These are phyloP conservation scores for Amblyjoppa fuscipennis DNA, from an alignment of 2,888 invertebrate species.

Conservation along the genomic window DNA sequence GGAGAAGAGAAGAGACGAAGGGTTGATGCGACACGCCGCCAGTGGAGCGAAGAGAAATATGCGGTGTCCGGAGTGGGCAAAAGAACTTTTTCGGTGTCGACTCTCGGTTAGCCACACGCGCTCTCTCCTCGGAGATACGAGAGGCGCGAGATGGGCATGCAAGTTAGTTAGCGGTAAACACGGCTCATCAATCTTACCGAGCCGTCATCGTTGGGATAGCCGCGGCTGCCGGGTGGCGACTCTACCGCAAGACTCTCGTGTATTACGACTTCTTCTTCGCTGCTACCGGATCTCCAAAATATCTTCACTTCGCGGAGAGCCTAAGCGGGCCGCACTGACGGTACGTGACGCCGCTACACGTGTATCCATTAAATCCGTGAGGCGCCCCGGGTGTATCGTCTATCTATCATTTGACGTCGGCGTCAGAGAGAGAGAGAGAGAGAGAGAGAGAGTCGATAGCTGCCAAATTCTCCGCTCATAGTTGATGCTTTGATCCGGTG, in stretches of 20 bases:
- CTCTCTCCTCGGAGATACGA: slow-evolving; percentile 30
- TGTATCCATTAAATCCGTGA: slow-evolving; percentile 78
- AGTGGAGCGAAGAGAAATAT: slow-evolving; percentile 21
- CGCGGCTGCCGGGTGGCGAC: slow-evolving; percentile 71
- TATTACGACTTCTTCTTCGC: slow-evolving; percentile 68
- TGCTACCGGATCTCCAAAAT: slow-evolving; percentile 77
- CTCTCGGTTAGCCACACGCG: slow-evolving; percentile 31
- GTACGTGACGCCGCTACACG: slow-evolving; percentile 73
- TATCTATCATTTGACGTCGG: slow-evolving; percentile 50
- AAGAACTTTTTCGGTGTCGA: slow-evolving; percentile 16
- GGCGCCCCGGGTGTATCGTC: slow-evolving; percentile 42
- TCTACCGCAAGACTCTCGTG: slow-evolving; percentile 57
- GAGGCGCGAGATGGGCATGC: slow-evolving; percentile 52
- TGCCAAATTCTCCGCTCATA: slow-evolving; percentile 34
- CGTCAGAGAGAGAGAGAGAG: not conserved
- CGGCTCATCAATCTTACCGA: slow-evolving; percentile 83
- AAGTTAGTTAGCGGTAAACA: slow-evolving; percentile 79
- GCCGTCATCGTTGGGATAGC: slow-evolving; percentile 75
- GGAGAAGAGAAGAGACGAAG: not conserved
- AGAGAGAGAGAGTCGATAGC: slow-evolving; percentile 7
- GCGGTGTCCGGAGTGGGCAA: not conserved
- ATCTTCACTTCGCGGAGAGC: slow-evolving; percentile 59
- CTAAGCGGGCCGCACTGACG: slow-evolving; percentile 31
- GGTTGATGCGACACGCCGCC: not conserved
- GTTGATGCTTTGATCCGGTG: slow-evolving; percentile 29